Evolutionary conservation across 2,113 vertebrate genomes (phyloP), one percentile per base, ranked within the genome.

Genomic region (Willisornis vidua): DNA sequence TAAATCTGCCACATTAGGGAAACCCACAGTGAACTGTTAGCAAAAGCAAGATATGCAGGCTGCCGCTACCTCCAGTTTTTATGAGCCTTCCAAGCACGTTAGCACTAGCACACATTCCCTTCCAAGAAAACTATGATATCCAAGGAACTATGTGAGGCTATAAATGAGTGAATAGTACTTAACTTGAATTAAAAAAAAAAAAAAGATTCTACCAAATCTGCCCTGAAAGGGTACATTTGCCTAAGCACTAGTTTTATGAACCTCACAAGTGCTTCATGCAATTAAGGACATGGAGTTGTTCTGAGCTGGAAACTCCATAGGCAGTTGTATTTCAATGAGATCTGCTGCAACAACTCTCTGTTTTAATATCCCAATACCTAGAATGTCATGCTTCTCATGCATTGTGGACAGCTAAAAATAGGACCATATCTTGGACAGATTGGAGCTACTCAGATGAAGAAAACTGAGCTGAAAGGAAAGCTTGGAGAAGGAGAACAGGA

Each of bases 1-100:
- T 96, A 96, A 96, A 94, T 90, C 89, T 93, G 71, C 59, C 67
- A 88, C 63, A 28, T 80, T 39, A 93, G 78, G 74, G 35, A 85
- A 96, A 85, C 59, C 82, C 78, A 63, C 28, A 73, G 85, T 59
- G 85, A 85, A 48, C 82, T 77, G 74, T 82, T 91, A 76, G 85
- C 85, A 74, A 80, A 90, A 45, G 37, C 35, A 81, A 28, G 63
- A 80, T 84, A 70, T 65, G 26, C 25, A n/a, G 65, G 33, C 95
- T 88, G 75, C 75, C 54, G 63, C 83, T 92, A 51, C 92, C 63
- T 95, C 88, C 62, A 67, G 51, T 9, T 89, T 95, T 94, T 93
- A 87, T 58, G 78, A 83, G 94, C 51, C 90, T 90, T 95, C 87
- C 55, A 73, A 93, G 89, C 81, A 85, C 8, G 3, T 96, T 85